Percentiles rank a stretch among this genome's conserved stretches.
Conservation (phyloP, 2,113 vertebrate genomes). For the Ammodytes marinus region DNA sequence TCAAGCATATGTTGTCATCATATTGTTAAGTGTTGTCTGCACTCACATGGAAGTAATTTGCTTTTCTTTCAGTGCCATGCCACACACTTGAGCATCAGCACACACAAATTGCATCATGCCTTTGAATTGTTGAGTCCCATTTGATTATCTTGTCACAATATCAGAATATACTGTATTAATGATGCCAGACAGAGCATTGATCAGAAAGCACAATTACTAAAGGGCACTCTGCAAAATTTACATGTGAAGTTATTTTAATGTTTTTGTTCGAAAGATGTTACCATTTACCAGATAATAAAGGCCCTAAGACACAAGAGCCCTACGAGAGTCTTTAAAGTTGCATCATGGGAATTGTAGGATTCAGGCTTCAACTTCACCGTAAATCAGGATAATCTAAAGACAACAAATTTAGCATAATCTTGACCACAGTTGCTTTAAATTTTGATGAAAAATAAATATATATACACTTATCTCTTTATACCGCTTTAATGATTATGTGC, state of each 20-base stretch:
- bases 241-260: neutral
- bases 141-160: neutral
- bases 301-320: neutral
- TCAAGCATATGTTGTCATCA: conserved; percentile 11
- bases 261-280: neutral
- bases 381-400: neutral
- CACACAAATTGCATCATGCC: neutral
- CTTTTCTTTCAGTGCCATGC: neutral
- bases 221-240: neutral
- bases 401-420: neutral
- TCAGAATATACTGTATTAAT: neutral
- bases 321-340: neutral
- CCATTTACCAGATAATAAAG: neutral
- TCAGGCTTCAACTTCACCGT: neutral
- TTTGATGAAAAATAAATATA: neutral
- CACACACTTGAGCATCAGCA: neutral
- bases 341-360: neutral
- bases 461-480: neutral
- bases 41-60: neutral
- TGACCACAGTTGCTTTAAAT: neutral
- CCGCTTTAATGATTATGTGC: neutral
- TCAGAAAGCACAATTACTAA: neutral
- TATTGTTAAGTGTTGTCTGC: conserved; percentile 1
- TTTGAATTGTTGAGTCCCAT: neutral
- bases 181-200: neutral